phyloP scores from a whole-genome alignment of 37 sponge, comb jelly and placozoan genomes.

The Halichondria panicea region DNA sequence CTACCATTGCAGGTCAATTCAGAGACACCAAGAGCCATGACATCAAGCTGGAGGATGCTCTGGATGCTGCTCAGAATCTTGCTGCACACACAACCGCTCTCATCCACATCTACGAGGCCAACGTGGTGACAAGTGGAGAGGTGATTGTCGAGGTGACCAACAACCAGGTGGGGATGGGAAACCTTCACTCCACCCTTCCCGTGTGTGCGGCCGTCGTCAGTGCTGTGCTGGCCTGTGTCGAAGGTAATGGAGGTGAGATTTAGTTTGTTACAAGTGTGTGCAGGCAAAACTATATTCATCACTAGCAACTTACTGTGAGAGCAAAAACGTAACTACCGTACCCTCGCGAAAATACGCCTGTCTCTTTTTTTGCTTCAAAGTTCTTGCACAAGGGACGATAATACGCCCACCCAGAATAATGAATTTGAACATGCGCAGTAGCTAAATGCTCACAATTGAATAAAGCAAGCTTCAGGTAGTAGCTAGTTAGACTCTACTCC shows the following conservation, averaged over 20 bases:
- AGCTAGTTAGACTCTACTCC: too few relatives aligned
- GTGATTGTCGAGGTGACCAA: constrained; percentile 46
- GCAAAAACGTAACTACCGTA: too few relatives aligned
- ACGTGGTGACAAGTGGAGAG: constrained; percentile 65
- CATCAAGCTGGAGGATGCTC: background rate
- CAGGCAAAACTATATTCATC: background rate
- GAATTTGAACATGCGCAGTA: too few relatives aligned
- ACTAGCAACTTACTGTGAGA: too few relatives aligned
- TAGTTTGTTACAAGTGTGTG: background rate
- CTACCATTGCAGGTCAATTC: constrained; percentile 63
- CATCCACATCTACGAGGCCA: constrained; percentile 57
- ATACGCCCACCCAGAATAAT: too few relatives aligned
- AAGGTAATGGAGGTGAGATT: too few relatives aligned
- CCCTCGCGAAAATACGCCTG: too few relatives aligned
- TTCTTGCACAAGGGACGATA: background rate
- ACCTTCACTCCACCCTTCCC: constrained; percentile 43
- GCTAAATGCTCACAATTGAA: too few relatives aligned
- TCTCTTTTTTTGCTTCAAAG: too few relatives aligned
- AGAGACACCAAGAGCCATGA: constrained; percentile 39
- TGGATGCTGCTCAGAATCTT: constrained; percentile 30
- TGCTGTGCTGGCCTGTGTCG: constrained; percentile 44
- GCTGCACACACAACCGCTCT: constrained; percentile 42
- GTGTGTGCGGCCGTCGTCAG: constrained; percentile 30
- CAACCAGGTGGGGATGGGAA: constrained; percentile 58
- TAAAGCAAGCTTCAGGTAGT: too few relatives aligned